A percentile compares a stretch with the other conserved stretches of the same genome.
These are phyloP conservation scores for Cylas formicarius DNA, from an alignment of 1,140 invertebrate species.

Conservation along the genomic window DNA sequence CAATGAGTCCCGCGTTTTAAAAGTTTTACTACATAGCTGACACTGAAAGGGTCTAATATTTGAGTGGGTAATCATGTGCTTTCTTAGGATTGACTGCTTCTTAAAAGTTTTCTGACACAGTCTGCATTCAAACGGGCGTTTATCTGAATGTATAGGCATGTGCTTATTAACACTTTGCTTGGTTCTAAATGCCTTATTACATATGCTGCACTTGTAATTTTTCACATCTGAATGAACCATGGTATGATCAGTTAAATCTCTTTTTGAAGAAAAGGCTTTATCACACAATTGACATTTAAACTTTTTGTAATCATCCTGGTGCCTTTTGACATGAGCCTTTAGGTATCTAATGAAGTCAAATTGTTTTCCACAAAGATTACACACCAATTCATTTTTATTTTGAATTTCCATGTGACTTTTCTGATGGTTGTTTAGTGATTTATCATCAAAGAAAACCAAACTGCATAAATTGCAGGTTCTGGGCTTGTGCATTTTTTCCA, in stretches of 20 bases:
- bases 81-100: slow-evolving; percentile 31
- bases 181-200: slow-evolving; percentile 14
- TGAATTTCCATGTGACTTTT: slow-evolving; percentile 11
- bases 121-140: slow-evolving; percentile 16
- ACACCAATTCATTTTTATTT: slow-evolving; percentile 3
- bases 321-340: slow-evolving; percentile 10
- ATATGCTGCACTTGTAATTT: slow-evolving; percentile 9
- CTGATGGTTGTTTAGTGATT: slow-evolving; percentile 14
- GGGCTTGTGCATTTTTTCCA: slow-evolving; percentile 14
- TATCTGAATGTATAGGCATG: slow-evolving; percentile 18
- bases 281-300: slow-evolving; percentile 13
- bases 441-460: slow-evolving; percentile 14
- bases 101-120: slow-evolving; percentile 24
- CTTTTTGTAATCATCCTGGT: slow-evolving; percentile 14
- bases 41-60: slow-evolving; percentile 26
- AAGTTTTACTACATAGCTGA: slow-evolving; percentile 21
- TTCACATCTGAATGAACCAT: slow-evolving; percentile 16
- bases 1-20: slow-evolving; percentile 12
- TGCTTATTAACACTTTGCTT: slow-evolving; percentile 14
- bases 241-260: slow-evolving; percentile 12
- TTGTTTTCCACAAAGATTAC: slow-evolving; percentile 8
- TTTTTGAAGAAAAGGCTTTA: slow-evolving; percentile 11
- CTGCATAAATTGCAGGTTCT: slow-evolving; percentile 14
- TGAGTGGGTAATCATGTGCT: slow-evolving; percentile 29
- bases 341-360: slow-evolving; percentile 16